Evolutionary conservation across 2,888 invertebrate genomes (phyloP).

Genomic region (Idaea straminata): DNA sequence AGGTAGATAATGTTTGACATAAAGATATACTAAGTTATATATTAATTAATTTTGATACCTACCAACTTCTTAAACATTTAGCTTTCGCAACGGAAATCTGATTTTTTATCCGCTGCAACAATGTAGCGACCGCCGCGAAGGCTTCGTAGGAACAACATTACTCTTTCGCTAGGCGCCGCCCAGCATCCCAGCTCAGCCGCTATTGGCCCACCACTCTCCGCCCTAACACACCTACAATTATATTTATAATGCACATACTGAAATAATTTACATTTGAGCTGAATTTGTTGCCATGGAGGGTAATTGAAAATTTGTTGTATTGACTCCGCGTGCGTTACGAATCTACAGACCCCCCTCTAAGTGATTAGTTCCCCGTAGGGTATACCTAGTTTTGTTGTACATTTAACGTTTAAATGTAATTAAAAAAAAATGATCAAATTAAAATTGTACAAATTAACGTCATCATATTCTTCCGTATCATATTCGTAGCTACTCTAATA

Average conservation of each 20-base stretch:
- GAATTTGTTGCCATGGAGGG: conserved; percentile 77
- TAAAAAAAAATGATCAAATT: neutral
- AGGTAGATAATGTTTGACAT: no score
- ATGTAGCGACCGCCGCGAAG: conserved; percentile 58
- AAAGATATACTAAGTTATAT: no score
- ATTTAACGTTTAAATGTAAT: neutral
- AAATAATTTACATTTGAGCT: conserved; percentile 80
- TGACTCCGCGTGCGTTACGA: conserved; percentile 63
- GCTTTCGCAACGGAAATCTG: neutral
- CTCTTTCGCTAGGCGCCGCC: conserved; percentile 69
- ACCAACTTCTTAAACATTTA: neutral
- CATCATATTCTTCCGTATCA: neutral
- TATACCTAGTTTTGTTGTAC: neutral
- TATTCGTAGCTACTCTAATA: no score
- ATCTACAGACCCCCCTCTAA: conserved; percentile 43
- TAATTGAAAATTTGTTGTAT: conserved; percentile 81
- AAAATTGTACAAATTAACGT: neutral
- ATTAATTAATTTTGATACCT: no score
- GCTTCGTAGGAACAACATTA: conserved; percentile 75
- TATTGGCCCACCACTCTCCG: conserved; percentile 63
- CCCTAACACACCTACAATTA: conserved; percentile 76
- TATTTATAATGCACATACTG: conserved; percentile 78
- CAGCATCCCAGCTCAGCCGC: conserved; percentile 48
- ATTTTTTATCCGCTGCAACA: conserved; percentile 16
- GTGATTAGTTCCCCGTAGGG: conserved; percentile 55